Conservation (phyloP, 2,888 invertebrate genomes). For the Villa cingulata region DNA sequence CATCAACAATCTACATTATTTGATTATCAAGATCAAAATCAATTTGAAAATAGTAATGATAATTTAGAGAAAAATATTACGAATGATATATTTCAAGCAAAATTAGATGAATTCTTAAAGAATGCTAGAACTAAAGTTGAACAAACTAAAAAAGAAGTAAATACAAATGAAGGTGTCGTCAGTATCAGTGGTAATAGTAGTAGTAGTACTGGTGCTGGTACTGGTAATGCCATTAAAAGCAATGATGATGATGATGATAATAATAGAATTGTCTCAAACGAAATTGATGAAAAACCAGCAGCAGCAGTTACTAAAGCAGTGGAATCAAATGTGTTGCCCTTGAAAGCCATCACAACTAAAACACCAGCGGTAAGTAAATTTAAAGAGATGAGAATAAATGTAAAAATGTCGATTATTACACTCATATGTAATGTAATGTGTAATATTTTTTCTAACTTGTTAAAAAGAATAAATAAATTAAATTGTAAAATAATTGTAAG, state of each 20-base stretch:
- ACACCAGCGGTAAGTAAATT: constrained; percentile 24
- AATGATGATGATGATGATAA: not conserved
- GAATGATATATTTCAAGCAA: constrained; percentile 26
- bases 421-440: too few relatives aligned
- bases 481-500: too few relatives aligned
- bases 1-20: not conserved
- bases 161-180: too few relatives aligned
- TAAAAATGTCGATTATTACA: too few relatives aligned
- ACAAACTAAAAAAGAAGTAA: constrained; percentile 3
- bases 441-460: too few relatives aligned
- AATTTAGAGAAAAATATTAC: constrained; percentile 10
- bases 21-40: not conserved
- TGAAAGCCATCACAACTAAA: constrained; percentile 2
- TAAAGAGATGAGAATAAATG: too few relatives aligned
- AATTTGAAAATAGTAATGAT: not conserved
- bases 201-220: not conserved
- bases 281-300: not conserved
- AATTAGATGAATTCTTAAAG: constrained; percentile 29
- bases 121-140: constrained; percentile 25
- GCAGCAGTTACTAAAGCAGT: not conserved
- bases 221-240: not conserved
- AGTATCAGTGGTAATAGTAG: too few relatives aligned
- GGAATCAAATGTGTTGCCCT: not conserved
- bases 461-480: too few relatives aligned
- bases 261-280: not conserved